Conservation (phyloP, 2,888 invertebrate species). For the Lasioglossum vierecki region DNA sequence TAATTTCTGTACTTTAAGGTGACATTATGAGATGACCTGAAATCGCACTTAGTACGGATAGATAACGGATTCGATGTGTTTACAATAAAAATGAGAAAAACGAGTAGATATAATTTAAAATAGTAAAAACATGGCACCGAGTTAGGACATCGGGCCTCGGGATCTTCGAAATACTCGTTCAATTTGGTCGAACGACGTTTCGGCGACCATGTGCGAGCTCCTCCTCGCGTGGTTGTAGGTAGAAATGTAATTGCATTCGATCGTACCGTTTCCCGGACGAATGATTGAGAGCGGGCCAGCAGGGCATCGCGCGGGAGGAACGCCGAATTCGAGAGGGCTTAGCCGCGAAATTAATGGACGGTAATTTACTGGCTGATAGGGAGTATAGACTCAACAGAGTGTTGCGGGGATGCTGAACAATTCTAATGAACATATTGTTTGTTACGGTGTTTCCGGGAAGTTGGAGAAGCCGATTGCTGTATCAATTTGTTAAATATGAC, state of each 20-base stretch:
- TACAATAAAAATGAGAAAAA: no score
- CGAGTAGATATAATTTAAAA: no score
- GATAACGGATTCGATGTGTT: no score
- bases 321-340: not conserved
- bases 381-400: not conserved
- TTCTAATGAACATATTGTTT: not conserved
- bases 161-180: not conserved
- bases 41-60: no score
- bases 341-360: constrained; percentile 2
- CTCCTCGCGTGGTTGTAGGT: not conserved
- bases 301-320: not conserved
- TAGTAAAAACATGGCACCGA: no score
- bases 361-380: constrained; percentile 1
- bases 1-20: no score
- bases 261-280: not conserved
- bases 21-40: no score
- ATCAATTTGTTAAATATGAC: not conserved
- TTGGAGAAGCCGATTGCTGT: not conserved
- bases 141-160: no score
- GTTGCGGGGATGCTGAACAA: not conserved
- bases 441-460: not conserved
- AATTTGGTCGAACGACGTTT: not conserved
- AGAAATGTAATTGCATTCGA: not conserved
- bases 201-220: not conserved
- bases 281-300: not conserved